phyloP scores from a whole-genome alignment of 2,797 vertebrate genomes.

The Malacoctenus gilli region DNA sequence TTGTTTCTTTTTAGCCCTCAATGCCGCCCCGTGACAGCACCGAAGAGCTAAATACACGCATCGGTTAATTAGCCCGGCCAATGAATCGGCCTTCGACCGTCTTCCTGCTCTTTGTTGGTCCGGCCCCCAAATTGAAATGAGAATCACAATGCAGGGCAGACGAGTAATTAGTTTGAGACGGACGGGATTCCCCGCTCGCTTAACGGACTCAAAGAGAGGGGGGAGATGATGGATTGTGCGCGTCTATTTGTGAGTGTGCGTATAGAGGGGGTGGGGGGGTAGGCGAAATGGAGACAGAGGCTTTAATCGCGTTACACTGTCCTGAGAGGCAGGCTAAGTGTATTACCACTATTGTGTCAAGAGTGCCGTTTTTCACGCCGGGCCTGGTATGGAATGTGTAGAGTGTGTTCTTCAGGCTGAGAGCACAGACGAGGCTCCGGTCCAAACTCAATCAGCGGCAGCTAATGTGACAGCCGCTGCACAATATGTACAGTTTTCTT shows the following conservation, averaged over 20 bases:
- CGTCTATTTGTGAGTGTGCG: slow-evolving; percentile 38
- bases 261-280: slow-evolving; percentile 20
- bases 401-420: slow-evolving; percentile 27
- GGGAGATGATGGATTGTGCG: slow-evolving; percentile 57
- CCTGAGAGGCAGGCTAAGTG: slow-evolving; percentile 56
- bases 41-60: slow-evolving; percentile 43
- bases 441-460: slow-evolving; percentile 55
- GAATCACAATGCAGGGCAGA: slow-evolving; percentile 57
- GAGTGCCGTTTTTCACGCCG: slow-evolving; percentile 41
- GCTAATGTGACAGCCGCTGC: slow-evolving; percentile 33
- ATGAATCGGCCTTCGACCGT: slow-evolving; percentile 56
- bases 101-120: slow-evolving; percentile 63
- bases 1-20: slow-evolving; percentile 27
- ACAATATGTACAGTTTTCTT: slow-evolving; percentile 33
- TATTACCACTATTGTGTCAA: slow-evolving; percentile 50
- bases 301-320: slow-evolving; percentile 66
- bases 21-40: slow-evolving; percentile 12
- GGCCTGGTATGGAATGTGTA: slow-evolving; percentile 35
- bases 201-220: slow-evolving; percentile 57
- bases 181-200: slow-evolving; percentile 61
- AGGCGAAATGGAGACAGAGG: slow-evolving; percentile 29
- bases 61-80: slow-evolving; percentile 63
- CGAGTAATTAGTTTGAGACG: slow-evolving; percentile 72
- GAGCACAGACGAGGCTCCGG: slow-evolving; percentile 10
- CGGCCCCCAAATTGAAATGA: slow-evolving; percentile 64